A percentile compares a stretch with the other conserved stretches of the same genome.
phyloP scores from a whole-genome alignment of 2,888 invertebrate genomes.

The Drosophila parthenogenetica region DNA sequence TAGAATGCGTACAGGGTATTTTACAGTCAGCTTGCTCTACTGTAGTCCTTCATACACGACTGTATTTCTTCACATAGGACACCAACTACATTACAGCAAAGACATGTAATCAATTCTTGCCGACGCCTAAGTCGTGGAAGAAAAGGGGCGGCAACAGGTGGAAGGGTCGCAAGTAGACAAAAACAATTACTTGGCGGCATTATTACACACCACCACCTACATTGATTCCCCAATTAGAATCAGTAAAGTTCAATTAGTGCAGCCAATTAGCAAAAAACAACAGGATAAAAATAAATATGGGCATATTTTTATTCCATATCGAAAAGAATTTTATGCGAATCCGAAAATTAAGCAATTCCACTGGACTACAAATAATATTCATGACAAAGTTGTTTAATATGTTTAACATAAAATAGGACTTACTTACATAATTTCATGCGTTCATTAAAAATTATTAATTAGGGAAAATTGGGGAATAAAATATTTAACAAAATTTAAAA shows the following conservation, averaged over 20 bases:
- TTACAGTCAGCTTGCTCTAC: too few relatives aligned
- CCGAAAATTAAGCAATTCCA: not conserved
- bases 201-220: not conserved
- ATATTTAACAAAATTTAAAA: too few relatives aligned
- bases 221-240: not conserved
- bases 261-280: slow-evolving; percentile 4
- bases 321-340: not conserved
- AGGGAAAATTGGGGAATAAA: too few relatives aligned
- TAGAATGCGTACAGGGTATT: too few relatives aligned
- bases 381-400: too few relatives aligned
- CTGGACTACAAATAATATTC: too few relatives aligned
- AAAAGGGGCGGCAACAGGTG: not conserved
- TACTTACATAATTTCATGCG: too few relatives aligned
- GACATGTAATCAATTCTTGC: not conserved
- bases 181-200: not conserved
- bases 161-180: not conserved
- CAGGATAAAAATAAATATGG: not conserved
- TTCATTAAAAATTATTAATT: too few relatives aligned
- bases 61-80: too few relatives aligned
- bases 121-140: not conserved
- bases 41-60: too few relatives aligned
- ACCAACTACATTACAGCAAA: not conserved
- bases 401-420: too few relatives aligned
- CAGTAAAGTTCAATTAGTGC: not conserved
- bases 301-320: not conserved